These are phyloP conservation scores for Pipistrellus pygmaeus DNA, from an alignment of 2,797 vertebrate species.

Conservation along the genomic window DNA sequence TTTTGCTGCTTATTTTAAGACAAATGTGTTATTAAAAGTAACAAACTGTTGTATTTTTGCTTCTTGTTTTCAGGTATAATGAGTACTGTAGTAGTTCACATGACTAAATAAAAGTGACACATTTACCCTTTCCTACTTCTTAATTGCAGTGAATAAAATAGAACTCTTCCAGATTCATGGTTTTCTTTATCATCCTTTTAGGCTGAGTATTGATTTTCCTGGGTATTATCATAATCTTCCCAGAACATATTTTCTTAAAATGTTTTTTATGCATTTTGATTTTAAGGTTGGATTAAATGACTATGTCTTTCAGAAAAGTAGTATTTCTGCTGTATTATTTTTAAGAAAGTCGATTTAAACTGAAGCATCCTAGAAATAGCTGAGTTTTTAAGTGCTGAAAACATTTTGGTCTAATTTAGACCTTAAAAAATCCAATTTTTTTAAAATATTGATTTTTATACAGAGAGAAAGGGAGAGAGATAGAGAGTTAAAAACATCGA, in stretches of 20 bases:
- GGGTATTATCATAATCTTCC: conserved; percentile 12
- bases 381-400: conserved; percentile 47
- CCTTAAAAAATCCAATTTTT: conserved; percentile 34
- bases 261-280: conserved; percentile 19
- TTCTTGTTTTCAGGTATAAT: not conserved
- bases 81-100: not conserved
- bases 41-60: not conserved
- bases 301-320: conserved; percentile 30
- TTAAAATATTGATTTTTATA: no score
- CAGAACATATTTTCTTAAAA: conserved; percentile 31
- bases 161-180: not conserved
- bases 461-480: no score
- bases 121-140: not conserved
- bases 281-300: conserved; percentile 43
- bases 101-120: not conserved
- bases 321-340: conserved; percentile 51
- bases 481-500: no score
- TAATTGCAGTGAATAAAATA: not conserved
- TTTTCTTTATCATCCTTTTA: conserved; percentile 51
- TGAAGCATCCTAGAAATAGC: conserved; percentile 7
- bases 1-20: conserved; percentile 25
- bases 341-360: conserved; percentile 16
- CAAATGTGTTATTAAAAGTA: conserved; percentile 43
- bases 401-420: conserved; percentile 33
- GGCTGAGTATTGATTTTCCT: conserved; percentile 4